Evolutionary conservation across 2,797 vertebrate genomes (phyloP).

Genomic region (Naso thynnoides): DNA sequence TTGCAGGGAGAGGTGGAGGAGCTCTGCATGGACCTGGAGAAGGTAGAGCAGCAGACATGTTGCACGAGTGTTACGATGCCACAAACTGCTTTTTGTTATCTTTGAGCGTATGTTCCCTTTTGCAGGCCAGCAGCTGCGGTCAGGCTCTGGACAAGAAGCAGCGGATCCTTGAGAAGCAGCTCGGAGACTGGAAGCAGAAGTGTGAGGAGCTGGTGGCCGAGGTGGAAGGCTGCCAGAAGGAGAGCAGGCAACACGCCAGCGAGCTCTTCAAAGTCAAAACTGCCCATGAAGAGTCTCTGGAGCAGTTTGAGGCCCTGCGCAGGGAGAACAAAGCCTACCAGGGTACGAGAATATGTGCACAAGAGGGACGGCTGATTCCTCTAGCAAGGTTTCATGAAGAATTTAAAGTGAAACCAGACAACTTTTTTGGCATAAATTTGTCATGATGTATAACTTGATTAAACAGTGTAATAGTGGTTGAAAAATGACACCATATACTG

Average conservation of each 20-base stretch:
- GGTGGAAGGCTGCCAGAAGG: slow-evolving; percentile 88
- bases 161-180: slow-evolving; percentile 86
- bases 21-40: slow-evolving; percentile 87
- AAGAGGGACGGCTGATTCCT: background rate
- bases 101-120: background rate
- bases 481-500: too few relatives aligned
- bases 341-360: slow-evolving; percentile 65
- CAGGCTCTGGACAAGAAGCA: slow-evolving; percentile 88
- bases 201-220: slow-evolving; percentile 86
- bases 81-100: rapidly evolving
- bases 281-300: slow-evolving; percentile 84
- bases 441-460: too few relatives aligned
- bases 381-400: background rate
- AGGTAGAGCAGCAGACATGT: slow-evolving; percentile 70
- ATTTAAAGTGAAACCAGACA: too few relatives aligned
- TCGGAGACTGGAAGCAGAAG: slow-evolving; percentile 87
- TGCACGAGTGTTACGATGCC: too few relatives aligned
- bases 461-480: too few relatives aligned
- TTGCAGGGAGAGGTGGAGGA: slow-evolving; percentile 88
- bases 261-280: slow-evolving; percentile 89
- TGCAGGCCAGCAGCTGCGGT: slow-evolving; percentile 80
- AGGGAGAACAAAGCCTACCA: slow-evolving; percentile 87
- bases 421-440: too few relatives aligned
- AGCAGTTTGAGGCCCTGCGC: slow-evolving; percentile 83
- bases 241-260: slow-evolving; percentile 81